Evolutionary conservation across 2,113 vertebrate genomes (phyloP).

Genomic region (Gambusia holbrooki): DNA sequence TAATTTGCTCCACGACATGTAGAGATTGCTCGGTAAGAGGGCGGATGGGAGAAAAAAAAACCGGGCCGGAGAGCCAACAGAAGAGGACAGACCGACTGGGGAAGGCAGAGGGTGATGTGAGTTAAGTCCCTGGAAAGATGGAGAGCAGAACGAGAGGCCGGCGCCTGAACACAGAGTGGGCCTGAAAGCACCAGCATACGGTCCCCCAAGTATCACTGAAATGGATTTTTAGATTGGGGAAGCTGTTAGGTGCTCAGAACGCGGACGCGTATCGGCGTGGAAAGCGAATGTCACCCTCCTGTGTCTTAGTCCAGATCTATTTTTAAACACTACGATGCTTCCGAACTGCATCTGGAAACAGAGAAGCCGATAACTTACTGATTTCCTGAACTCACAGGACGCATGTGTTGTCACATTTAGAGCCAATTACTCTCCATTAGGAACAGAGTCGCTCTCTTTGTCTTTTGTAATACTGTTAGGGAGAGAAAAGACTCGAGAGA

Average conservation of each 20-base stretch:
- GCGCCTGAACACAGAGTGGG: not conserved
- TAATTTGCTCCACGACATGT: constrained; percentile 29
- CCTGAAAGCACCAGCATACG: not conserved
- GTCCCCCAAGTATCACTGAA: not conserved
- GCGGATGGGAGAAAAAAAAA: not conserved
- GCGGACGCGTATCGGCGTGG: not conserved
- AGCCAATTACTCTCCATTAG: not conserved
- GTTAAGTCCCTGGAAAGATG: not conserved
- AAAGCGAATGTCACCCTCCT: not conserved
- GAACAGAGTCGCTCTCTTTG: not conserved
- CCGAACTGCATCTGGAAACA: not conserved
- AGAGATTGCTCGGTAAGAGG: constrained; percentile 8
- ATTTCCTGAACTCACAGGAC: not conserved
- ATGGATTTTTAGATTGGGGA: not conserved
- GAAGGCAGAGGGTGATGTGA: constrained; percentile 6
- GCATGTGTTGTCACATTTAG: not conserved
- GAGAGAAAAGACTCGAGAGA: not conserved
- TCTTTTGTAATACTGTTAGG: not conserved
- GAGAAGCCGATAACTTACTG: not conserved
- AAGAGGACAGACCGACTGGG: constrained; percentile 9
- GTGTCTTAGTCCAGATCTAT: not conserved
- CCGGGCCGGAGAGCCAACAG: not conserved
- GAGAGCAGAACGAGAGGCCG: constrained; percentile 3
- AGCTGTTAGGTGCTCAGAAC: not conserved
- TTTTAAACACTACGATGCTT: not conserved